Percentiles rank a stretch among this genome's conserved stretches.
These are phyloP conservation scores for Peromyscus attwateri DNA, from an alignment of 2,797 vertebrate species.

Conservation along the genomic window DNA sequence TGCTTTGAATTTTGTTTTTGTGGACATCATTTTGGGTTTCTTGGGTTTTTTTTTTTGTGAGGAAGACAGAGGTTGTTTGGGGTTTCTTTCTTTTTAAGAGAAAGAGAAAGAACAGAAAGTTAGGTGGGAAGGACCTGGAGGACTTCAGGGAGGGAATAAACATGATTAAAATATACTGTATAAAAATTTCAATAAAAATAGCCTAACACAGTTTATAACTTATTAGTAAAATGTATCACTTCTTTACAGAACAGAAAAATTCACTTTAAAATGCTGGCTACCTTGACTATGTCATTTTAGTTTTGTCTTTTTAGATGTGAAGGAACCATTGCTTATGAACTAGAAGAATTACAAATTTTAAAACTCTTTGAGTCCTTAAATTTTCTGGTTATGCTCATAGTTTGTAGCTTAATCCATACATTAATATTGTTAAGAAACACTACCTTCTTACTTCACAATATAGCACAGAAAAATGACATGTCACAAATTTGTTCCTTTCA, in stretches of 20 bases:
- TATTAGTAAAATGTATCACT: slow-evolving; percentile 10
- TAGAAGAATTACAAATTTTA: neutral
- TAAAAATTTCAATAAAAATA: neutral
- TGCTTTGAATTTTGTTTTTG: neutral
- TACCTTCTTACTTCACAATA: neutral
- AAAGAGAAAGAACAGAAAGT: no score
- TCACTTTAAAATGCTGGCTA: neutral
- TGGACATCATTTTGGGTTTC: neutral
- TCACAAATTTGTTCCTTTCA: neutral
- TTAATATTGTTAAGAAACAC: neutral
- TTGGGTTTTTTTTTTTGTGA: neutral
- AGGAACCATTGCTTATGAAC: neutral
- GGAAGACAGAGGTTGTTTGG: neutral
- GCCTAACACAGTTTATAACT: neutral
- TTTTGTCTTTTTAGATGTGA: neutral
- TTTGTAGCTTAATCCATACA: neutral
- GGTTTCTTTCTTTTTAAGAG: neutral
- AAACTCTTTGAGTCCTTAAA: slow-evolving; percentile 6
- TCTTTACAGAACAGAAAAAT: neutral
- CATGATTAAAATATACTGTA: neutral
- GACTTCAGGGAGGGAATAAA: neutral
- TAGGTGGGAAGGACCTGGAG: neutral
- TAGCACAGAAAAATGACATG: neutral
- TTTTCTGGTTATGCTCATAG: neutral
- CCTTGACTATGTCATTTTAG: neutral